Conservation (phyloP, 2,888 invertebrate species). For the Ariolimax columbianus region DNA sequence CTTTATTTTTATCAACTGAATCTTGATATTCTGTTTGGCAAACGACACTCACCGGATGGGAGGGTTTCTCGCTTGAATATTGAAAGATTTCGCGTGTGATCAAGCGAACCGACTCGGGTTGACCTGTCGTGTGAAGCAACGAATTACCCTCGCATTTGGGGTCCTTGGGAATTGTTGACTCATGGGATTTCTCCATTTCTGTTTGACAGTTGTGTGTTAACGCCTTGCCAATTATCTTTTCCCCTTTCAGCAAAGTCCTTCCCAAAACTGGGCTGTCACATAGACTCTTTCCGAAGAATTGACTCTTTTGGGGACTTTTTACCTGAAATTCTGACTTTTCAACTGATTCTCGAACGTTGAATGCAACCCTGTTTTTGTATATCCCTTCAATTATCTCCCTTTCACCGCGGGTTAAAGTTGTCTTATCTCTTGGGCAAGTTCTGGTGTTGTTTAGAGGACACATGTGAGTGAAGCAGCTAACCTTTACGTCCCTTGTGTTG, state of each 20-base stretch:
- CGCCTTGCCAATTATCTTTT: not conserved
- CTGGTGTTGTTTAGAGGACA: slow-evolving; percentile 57
- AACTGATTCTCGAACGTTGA: slow-evolving; percentile 48
- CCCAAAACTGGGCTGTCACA: not conserved
- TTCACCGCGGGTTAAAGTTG: slow-evolving; percentile 69
- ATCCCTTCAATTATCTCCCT: slow-evolving; percentile 72
- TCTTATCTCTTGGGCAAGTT: slow-evolving; percentile 68
- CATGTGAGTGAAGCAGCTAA: no score
- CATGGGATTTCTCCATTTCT: not conserved
- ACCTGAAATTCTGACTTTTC: slow-evolving; percentile 51
- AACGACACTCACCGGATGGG: not conserved
- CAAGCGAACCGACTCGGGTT: not conserved
- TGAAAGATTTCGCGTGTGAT: not conserved
- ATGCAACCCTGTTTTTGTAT: slow-evolving; percentile 66
- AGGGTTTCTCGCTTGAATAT: not conserved
- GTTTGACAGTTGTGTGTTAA: not conserved
- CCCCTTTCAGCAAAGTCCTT: slow-evolving; percentile 4
- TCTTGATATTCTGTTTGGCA: not conserved
- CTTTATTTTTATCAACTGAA: not conserved
- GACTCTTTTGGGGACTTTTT: slow-evolving; percentile 64
- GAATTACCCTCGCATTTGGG: not conserved
- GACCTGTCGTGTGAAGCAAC: not conserved
- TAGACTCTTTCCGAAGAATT: slow-evolving; percentile 54
- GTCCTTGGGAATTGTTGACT: not conserved
- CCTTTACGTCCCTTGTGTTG: not conserved